These are phyloP conservation scores for Siphonodentalium dalli DNA, from an alignment of 2,888 invertebrate genomes.

Conservation along the genomic window DNA sequence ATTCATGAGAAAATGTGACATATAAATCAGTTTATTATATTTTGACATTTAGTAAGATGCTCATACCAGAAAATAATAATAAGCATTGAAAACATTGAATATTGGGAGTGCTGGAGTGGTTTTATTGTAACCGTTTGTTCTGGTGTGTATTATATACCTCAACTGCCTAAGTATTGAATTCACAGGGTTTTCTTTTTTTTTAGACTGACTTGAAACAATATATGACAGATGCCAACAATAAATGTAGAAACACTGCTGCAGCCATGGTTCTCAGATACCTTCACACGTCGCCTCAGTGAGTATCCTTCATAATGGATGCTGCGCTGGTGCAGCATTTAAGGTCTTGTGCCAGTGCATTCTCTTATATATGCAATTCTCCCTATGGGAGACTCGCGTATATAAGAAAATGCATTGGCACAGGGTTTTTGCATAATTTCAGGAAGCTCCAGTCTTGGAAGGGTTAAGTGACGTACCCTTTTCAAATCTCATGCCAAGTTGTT, in stretches of 20 bases:
- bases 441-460: too few relatives aligned
- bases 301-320: too few relatives aligned
- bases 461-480: too few relatives aligned
- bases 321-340: too few relatives aligned
- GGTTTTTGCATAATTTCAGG: too few relatives aligned
- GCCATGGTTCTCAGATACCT: conserved; percentile 76
- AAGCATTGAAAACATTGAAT: too few relatives aligned
- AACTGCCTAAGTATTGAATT: background rate
- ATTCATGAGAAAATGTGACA: background rate
- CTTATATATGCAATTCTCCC: too few relatives aligned
- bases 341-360: too few relatives aligned
- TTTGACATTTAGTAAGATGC: background rate
- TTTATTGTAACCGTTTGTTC: background rate
- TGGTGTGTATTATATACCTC: background rate
- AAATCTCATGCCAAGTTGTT: too few relatives aligned
- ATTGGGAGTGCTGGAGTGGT: background rate
- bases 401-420: too few relatives aligned
- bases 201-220: conserved; percentile 69
- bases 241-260: conserved; percentile 77
- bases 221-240: conserved; percentile 72
- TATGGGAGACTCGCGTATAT: too few relatives aligned
- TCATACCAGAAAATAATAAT: too few relatives aligned
- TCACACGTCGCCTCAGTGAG: conserved; percentile 72
- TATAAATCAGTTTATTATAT: background rate
- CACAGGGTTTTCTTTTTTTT: conserved; percentile 20